These are phyloP conservation scores for Pseudomugil gertrudae DNA, from an alignment of 2,797 vertebrate species.

Conservation along the genomic window DNA sequence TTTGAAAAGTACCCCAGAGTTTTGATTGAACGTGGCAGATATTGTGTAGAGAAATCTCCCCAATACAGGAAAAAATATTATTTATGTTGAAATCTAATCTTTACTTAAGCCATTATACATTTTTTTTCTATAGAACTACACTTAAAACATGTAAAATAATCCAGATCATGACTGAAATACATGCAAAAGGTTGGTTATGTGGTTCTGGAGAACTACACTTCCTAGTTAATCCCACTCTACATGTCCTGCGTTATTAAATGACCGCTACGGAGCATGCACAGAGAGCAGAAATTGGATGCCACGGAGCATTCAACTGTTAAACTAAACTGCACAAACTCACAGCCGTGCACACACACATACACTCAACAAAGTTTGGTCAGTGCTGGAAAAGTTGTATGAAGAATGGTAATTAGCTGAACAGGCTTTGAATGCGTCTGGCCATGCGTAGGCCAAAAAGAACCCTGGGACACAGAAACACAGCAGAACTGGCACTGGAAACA, in stretches of 20 bases:
- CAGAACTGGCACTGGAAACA: conserved; percentile 85
- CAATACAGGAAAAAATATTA: too few relatives aligned
- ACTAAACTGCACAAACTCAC: conserved; percentile 38
- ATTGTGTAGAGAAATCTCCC: background rate
- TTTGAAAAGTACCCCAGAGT: conserved; percentile 74
- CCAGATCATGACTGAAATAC: background rate
- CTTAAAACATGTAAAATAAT: conserved; percentile 7
- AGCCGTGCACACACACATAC: conserved; percentile 37
- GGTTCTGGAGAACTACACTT: background rate
- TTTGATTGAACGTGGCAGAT: background rate
- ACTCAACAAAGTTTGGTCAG: conserved; percentile 73
- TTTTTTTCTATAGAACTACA: background rate
- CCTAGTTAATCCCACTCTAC: conserved; percentile 11
- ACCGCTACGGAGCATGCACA: conserved; percentile 13
- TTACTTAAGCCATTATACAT: background rate
- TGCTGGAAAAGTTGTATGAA: conserved; percentile 78
- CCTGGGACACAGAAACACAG: conserved; percentile 82
- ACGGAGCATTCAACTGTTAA: conserved; percentile 33
- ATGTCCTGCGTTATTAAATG: conserved; percentile 31
- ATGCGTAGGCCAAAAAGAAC: conserved; percentile 81
- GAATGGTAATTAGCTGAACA: conserved; percentile 81
- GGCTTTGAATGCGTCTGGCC: conserved; percentile 83
- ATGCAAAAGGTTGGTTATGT: background rate
- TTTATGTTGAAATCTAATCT: conserved; percentile 14
- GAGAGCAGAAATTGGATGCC: background rate